phyloP scores from a whole-genome alignment of 2,888 invertebrate species.

The Zootermopsis nevadensis region DNA sequence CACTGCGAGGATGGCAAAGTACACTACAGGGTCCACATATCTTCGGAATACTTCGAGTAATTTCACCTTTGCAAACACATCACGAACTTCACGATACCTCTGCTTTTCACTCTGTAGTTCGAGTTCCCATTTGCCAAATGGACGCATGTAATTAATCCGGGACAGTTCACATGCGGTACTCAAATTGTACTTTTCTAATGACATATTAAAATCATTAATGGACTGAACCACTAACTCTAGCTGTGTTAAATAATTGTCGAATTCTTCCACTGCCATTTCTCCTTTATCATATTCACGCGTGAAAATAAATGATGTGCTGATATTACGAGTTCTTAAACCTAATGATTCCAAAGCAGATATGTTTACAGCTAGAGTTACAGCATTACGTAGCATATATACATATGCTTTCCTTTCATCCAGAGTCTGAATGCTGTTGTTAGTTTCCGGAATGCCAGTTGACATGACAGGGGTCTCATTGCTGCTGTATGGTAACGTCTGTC shows the following conservation, averaged over 20 bases:
- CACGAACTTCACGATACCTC: not conserved
- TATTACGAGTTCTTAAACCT: not conserved
- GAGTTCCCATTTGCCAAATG: not conserved
- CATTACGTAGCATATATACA: no score
- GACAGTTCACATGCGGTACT: not conserved
- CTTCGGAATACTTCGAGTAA: not conserved
- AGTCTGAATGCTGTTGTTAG: no score
- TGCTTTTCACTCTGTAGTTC: not conserved
- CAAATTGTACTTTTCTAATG: not conserved
- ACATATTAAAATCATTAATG: not conserved
- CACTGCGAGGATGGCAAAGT: not conserved
- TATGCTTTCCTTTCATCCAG: no score
- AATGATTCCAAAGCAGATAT: not conserved
- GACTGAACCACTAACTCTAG: not conserved
- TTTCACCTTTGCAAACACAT: not conserved
- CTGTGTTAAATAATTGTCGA: not conserved
- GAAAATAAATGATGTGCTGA: not conserved
- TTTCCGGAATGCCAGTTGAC: no score
- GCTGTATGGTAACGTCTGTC: no score
- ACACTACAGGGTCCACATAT: slow-evolving; percentile 12
- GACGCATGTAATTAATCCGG: not conserved
- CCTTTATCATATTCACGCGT: not conserved
- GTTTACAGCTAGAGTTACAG: no score
- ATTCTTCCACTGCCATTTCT: not conserved
- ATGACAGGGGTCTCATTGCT: no score